Base-by-base conservation (phyloP, 2,797 vertebrate genomes). In the Tolypeutes matacus region DNA sequence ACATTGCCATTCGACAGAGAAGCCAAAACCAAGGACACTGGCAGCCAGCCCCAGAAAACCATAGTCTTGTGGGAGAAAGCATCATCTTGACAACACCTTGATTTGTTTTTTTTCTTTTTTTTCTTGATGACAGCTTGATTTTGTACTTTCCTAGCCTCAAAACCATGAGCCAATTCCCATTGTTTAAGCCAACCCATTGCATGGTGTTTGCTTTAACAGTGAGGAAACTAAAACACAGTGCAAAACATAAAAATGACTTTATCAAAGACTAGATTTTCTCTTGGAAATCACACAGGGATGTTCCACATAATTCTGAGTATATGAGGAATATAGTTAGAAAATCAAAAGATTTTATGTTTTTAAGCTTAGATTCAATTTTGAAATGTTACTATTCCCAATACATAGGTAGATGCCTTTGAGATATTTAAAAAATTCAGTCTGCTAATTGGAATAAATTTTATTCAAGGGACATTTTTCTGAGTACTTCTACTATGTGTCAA, bases 371-470 rank as follows among this genome's bases (percentile, higher is more conserved):
- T 51, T 51, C 46, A 76, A 51, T 73, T 89, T 93, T 82, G 25
- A 89, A 58, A 80, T 87, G 31, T 69, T 87, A 93, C 78, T 64
- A 86, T 73, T 64, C 62, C 64, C 31, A 94, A 29, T 42, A 25
- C 13, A 67, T 5, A 93, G 27, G 86, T n/a, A 93, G 18, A 42
- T 78, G 4, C 2, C 84, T 96, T 91, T 86, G 31, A 94, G 14
- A 85, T 60, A 76, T 89, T 93, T 93, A 84, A 95, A 84, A 84
- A 95, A 84, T 80, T 56, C 12, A 84, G 34, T 62, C 67, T 25
- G n/a, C 23, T 51, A 53, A 51, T 51, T 49, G 73, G 27, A n/a
- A 76, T 18, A 76, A 4, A 10, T 51, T n/a, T 51, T 76, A 76
- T 76, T 76, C 27, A 76, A 31, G 18, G 89, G n/a, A 77, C 7